Percentiles rank a stretch among this genome's conserved stretches.
Evolutionary conservation across 2,888 invertebrate species (phyloP).

Genomic region (Drosophila seclusa): DNA sequence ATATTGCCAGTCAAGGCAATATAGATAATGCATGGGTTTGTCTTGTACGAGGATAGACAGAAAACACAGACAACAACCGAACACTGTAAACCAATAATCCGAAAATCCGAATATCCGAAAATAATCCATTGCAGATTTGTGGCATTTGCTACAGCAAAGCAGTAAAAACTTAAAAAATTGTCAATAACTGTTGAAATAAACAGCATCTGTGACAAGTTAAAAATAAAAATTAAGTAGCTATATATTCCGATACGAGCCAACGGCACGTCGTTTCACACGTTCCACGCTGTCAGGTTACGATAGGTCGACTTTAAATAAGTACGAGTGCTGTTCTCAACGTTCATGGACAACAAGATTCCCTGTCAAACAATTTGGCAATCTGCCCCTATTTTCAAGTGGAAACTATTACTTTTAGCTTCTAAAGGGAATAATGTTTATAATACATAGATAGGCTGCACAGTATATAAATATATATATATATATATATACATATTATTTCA

Average conservation of each 20-base stretch:
- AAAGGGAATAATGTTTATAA: not conserved
- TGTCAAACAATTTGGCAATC: not conserved
- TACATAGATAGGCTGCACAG: not conserved
- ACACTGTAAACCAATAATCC: not conserved
- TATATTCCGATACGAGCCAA: not conserved
- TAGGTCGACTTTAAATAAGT: not conserved
- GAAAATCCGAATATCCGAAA: not conserved
- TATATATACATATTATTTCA: not conserved
- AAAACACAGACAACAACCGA: not conserved
- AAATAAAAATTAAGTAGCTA: not conserved
- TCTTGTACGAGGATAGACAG: not conserved
- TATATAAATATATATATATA: not conserved
- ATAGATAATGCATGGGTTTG: not conserved
- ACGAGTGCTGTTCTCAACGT: not conserved
- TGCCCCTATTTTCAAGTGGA: not conserved
- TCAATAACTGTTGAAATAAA: not conserved
- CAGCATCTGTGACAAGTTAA: not conserved
- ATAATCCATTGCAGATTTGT: conserved; percentile 1
- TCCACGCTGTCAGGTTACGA: not conserved
- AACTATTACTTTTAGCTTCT: not conserved
- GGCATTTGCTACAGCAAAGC: not conserved
- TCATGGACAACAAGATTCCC: not conserved
- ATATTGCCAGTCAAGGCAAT: not conserved
- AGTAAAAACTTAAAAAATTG: not conserved
- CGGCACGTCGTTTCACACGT: not conserved